These are phyloP conservation scores for Chaetops frenatus DNA, from an alignment of 2,113 vertebrate species.

Conservation along the genomic window DNA sequence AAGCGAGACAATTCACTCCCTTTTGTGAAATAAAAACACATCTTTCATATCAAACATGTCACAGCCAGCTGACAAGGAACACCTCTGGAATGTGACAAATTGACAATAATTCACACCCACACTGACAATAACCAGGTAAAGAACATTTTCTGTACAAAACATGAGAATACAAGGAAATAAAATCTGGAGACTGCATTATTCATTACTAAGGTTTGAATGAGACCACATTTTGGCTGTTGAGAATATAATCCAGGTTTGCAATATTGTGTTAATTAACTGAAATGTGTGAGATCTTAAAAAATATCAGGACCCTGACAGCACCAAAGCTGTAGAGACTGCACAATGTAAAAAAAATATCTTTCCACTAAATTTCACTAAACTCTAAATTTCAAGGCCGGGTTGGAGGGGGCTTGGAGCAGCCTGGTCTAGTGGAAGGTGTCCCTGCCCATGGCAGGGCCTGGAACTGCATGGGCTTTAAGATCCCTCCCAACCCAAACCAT, in stretches of 20 bases:
- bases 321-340: background rate
- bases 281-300: background rate
- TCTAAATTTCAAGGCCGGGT: background rate
- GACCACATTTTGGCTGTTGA: background rate
- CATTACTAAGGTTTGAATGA: background rate
- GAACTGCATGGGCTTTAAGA: background rate
- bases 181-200: background rate
- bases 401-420: background rate
- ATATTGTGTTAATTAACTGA: background rate
- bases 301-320: background rate
- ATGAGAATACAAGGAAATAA: background rate
- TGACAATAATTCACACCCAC: conserved; percentile 13
- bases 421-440: background rate
- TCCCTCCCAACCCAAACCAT: background rate
- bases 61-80: conserved; percentile 60
- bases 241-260: background rate
- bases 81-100: conserved; percentile 54
- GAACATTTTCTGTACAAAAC: background rate
- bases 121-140: conserved; percentile 65
- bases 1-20: conserved; percentile 66
- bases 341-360: background rate
- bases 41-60: conserved; percentile 55
- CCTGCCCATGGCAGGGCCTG: background rate
- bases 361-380: background rate
- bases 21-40: conserved; percentile 62